Percentiles rank a stretch among this genome's conserved stretches.
Conservation (phyloP, 2,888 invertebrate genomes). For the Cerceris rybyensis region DNA sequence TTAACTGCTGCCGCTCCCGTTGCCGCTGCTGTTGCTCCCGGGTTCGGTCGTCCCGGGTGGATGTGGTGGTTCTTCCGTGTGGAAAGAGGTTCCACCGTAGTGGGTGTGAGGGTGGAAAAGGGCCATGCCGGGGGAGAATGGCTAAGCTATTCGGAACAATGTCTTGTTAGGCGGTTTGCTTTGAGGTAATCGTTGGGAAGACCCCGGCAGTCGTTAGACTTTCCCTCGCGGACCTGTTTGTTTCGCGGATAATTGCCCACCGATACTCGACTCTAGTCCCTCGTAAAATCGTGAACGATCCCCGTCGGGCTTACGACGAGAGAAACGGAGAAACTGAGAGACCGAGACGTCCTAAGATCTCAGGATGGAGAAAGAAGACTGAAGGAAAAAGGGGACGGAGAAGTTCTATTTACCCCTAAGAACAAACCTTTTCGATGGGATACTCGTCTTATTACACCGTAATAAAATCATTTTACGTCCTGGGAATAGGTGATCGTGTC, state of each 20-base stretch:
- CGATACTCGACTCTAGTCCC: constrained; percentile 70
- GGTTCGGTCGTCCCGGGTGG: constrained; percentile 67
- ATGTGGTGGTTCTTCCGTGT: constrained; percentile 62
- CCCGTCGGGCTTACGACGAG: constrained; percentile 55
- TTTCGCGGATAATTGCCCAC: constrained; percentile 72
- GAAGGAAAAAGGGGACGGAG: constrained; percentile 3
- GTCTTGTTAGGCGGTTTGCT: constrained; percentile 80
- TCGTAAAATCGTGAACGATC: constrained; percentile 69
- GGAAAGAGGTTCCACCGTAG: constrained; percentile 59
- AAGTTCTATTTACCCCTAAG: constrained; percentile 16
- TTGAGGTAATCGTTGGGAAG: constrained; percentile 78
- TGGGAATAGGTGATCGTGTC: constrained; percentile 18
- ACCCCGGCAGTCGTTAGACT: constrained; percentile 75
- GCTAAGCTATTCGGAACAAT: constrained; percentile 79
- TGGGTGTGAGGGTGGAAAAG: constrained; percentile 67
- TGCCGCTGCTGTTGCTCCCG: constrained; percentile 61
- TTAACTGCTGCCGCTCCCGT: constrained; percentile 71
- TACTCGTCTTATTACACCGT: constrained; percentile 35
- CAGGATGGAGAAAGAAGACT: not conserved
- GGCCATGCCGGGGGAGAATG: constrained; percentile 67
- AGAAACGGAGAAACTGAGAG: constrained; percentile 19
- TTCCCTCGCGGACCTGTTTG: constrained; percentile 70
- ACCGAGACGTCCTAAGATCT: not conserved
- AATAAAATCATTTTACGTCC: constrained; percentile 32
- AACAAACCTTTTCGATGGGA: constrained; percentile 15